Evolutionary conservation across 1,140 invertebrate species (phyloP), one percentile per base, ranked within the genome.

Genomic region (Babylonia areolata): DNA sequence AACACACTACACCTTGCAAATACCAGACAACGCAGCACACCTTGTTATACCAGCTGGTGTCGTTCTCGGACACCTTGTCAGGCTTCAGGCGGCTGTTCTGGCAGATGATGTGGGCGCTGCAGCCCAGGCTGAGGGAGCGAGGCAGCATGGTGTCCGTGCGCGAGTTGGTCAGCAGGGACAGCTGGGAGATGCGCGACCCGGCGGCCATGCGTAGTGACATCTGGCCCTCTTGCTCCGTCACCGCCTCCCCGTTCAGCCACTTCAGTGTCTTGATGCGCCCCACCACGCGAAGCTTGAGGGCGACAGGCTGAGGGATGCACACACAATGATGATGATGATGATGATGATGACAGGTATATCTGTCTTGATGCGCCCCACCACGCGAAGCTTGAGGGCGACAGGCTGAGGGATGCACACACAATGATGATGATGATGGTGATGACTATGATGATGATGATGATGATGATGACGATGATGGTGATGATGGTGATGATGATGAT

Each of bases 171-270:
- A 94, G 87, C 33, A 94, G 84, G 9, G 92, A 93, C 82, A 94
- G 81, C 88, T 94, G 93, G 23, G 93, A 94, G 46, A 94, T 92
- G 31, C 93, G 82, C 3, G 93, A 94, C 17, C 93, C 93, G 39
- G 93, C 93, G 23, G 93, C 93, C 71, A 93, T 87, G 31, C 93
- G 82, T 33, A 94, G 87, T 0, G 93, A 93, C 46, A 92, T 84
- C 20, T 91, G 91, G 20, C 91, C 88, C 85, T 94, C 93, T 17
- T 75, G 84, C 75, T 94, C 93, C 31, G 90, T 88, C 9, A 94
- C 92, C 20, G 69, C 42, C 40, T 86, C 77, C 33, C 91, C 91
- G 84, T 94, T 90, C 33, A 94, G 88, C 42, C 89, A 86, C n/a
- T 90, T 91, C 81, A 94, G 85, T 17, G 91, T 87, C 81, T 93